Evolutionary conservation across 2,113 vertebrate genomes (phyloP), one percentile per base, ranked within the genome.

Genomic region (Hippocampus abdominalis): DNA sequence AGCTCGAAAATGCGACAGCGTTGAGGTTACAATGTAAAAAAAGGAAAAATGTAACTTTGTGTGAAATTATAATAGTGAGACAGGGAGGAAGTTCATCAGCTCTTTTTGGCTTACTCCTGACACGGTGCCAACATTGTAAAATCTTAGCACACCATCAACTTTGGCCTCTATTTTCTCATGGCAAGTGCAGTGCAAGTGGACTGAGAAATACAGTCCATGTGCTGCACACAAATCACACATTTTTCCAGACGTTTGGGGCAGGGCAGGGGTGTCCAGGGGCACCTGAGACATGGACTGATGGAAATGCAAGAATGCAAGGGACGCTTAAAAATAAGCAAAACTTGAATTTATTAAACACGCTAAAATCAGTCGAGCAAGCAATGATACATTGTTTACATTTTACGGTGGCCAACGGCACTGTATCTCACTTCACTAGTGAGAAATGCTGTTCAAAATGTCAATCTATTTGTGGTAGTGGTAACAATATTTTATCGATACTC

Each of bases 141-240:
- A 73, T 69, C 74, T 11, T 15, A 73, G 64, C 75, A 80, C 67
- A 82, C 81, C 73, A 64, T 70, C 68, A 81, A 85, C 76, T 83
- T 66, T 83, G 82, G 70, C 79, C 75, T 82, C 80, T 57, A 86
- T 83, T 87, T 84, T 69, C 74, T 84, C 66, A 53, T 71, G 72
- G 78, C 66, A 72, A 64, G 76, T 57, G 69, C 70, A 74, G 74
- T 29, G 76, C 53, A 72, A 73, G 51, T 56, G 64, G 68, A 54
- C 48, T 66, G 64, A 32, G 70, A 77, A 76, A 81, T 23, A 71
- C 77, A 76, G 83, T 66, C 70, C 49, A 72, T 78, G 79, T 61
- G 57, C 70, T 79, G 74, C 75, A 67, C 57, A 75, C 57, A 72
- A 66, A 69, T 49, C 23, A 48, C 57, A 18, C 57, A 74, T 78